Evolutionary conservation across 2,797 vertebrate genomes (phyloP).

Genomic region (Hydrophis major): DNA sequence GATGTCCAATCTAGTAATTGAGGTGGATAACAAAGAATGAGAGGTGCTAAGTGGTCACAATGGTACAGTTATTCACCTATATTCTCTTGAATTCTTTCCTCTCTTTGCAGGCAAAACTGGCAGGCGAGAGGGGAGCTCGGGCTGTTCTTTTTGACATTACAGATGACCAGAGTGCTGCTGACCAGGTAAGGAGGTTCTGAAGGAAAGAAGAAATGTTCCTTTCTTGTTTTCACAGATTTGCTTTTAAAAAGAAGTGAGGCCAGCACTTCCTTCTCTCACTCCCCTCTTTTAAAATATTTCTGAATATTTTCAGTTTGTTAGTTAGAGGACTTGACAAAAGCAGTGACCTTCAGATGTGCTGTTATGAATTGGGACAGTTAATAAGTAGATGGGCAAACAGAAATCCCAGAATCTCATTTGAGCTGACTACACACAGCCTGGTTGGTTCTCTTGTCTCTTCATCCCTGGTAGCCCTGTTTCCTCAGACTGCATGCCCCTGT

Average conservation of each 20-base stretch:
- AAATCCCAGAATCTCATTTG: background rate
- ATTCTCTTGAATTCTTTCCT: background rate
- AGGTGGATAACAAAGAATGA: background rate
- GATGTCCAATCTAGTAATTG: background rate
- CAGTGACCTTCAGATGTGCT: background rate
- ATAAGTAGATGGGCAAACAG: background rate
- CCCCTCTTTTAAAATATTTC: background rate
- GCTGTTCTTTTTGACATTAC: constrained; percentile 96
- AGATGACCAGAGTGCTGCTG: constrained; percentile 83
- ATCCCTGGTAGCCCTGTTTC: background rate
- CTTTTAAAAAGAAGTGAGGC: background rate
- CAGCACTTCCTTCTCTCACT: background rate
- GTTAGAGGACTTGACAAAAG: background rate
- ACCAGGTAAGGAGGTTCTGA: constrained; percentile 76
- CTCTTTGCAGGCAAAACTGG: constrained; percentile 87
- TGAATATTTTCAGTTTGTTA: background rate
- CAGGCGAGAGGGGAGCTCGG: constrained; percentile 88
- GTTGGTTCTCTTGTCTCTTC: background rate
- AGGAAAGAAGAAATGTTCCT: no score
- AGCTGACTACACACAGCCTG: background rate
- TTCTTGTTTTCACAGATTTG: background rate
- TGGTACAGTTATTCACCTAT: no score
- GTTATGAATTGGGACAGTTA: background rate
- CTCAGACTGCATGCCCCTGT: background rate
- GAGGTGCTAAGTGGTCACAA: background rate